Evolutionary conservation across 2,888 invertebrate genomes (phyloP).

Genomic region (Metopia argyrocephala): DNA sequence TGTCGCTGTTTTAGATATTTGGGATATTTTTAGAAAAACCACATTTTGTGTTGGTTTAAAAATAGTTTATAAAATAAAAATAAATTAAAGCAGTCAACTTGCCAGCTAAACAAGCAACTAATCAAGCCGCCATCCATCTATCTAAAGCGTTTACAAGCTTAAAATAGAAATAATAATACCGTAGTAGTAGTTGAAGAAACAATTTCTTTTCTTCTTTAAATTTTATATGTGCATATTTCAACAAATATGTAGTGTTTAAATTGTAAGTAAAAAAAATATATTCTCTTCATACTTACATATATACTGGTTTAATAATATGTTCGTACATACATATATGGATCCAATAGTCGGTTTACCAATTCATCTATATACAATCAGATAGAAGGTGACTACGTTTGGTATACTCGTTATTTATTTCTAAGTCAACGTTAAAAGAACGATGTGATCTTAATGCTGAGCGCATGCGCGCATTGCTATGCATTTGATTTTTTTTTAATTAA

Average conservation of each 20-base stretch:
- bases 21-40: conserved; percentile 68
- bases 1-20: conserved; percentile 17
- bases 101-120: conserved; percentile 1
- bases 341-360: too few relatives aligned
- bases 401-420: background rate
- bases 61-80: conserved; percentile 62
- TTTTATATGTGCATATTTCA: background rate
- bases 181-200: conserved; percentile 27
- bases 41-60: conserved; percentile 66
- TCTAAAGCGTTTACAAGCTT: conserved; percentile 35
- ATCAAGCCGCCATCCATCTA: background rate
- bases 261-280: conserved; percentile 13
- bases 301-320: background rate
- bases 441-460: conserved; percentile 16
- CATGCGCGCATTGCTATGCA: conserved; percentile 49
- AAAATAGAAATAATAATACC: conserved; percentile 52
- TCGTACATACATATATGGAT: background rate
- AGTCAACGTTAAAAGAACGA: background rate
- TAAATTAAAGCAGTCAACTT: conserved; percentile 6
- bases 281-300: background rate
- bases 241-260: conserved; percentile 29
- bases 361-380: background rate
- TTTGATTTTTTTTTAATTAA: conserved; percentile 54
- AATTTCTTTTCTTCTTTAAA: conserved; percentile 19
- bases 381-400: background rate